Evolutionary conservation across 2,797 vertebrate species (phyloP).

Genomic region (Setipinna tenuifilis): DNA sequence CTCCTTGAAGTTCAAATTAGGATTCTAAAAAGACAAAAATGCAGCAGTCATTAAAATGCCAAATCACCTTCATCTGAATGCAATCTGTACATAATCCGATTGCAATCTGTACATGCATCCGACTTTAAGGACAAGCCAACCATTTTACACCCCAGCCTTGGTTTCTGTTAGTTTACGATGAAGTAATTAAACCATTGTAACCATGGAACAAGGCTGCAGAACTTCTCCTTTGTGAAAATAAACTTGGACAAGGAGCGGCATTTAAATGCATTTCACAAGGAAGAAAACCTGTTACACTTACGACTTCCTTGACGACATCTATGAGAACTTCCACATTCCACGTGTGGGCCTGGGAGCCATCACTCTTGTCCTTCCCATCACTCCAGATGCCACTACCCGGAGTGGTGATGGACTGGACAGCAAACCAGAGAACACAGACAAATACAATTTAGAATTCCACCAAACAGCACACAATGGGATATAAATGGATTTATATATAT

Average conservation of each 20-base stretch:
- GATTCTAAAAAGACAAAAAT: conserved; percentile 80
- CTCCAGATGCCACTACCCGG: conserved; percentile 99
- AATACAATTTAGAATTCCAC: neutral
- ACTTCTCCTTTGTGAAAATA: too few species aligned
- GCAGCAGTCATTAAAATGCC: conserved; percentile 24
- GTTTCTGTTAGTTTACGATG: too few species aligned
- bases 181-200: neutral
- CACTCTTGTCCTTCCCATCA: conserved; percentile 98
- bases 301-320: conserved; percentile 96
- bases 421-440: conserved; percentile 24
- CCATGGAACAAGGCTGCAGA: neutral
- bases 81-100: neutral
- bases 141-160: too few species aligned
- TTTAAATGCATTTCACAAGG: neutral
- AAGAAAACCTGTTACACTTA: conserved; percentile 64
- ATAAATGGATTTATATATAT: neutral
- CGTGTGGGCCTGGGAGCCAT: conserved; percentile 90
- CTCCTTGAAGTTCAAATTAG: conserved; percentile 97
- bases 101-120: neutral
- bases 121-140: too few species aligned
- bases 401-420: conserved; percentile 89
- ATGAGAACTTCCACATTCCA: conserved; percentile 99
- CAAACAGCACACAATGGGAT: neutral
- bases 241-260: too few species aligned
- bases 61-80: neutral